Base-by-base conservation (phyloP, 2,113 vertebrate genomes). In the Myotis yumanensis region DNA sequence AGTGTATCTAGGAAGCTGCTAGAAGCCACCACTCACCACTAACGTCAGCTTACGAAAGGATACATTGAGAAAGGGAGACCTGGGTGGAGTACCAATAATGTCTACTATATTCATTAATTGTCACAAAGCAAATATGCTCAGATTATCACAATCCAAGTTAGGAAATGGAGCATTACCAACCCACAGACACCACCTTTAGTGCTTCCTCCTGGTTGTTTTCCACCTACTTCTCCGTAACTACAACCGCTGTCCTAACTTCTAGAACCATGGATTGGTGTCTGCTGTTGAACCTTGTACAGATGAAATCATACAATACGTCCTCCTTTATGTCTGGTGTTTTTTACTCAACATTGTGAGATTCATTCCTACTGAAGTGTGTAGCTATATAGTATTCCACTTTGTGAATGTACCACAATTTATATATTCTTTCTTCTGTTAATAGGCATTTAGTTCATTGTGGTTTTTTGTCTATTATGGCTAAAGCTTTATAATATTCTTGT, bases 241-340 rank as follows among this genome's bases (percentile, higher is more conserved):
- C 68, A 80, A 35, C 48, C 46, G 93, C 28, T 25, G 0, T 43
- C 66, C 30, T 37, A 54, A 35, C 32, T 84, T 79, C 51, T 20
- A 23, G 11, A 80, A 79, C 4, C 14, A 16, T 5, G 17, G 28
- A 54, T 54, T 37, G 8, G 32, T 87, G 37, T 14, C 35, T 73
- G 7, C 14, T 40, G 51, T 90, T 87, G 71, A 95, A 64, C 18
- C 90, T 72, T 57, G 64, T 83, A n/a, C 18, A 54, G 30, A 52
- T 17, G 2, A 59, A 16, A 66, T 89, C 11, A 57, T 32, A 35
- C 17, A 83, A 6, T 40, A 40, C 43, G 30, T 52, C 48, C 4
- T 43, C 32, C 15, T 89, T 88, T 46, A 69, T 57, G 54, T 37
- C 30, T 85, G 22, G 11, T 79, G 64, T 79, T 96, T 96, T 84